Conservation (phyloP, 2,113 vertebrate genomes). For the Megaleporinus macrocephalus region DNA sequence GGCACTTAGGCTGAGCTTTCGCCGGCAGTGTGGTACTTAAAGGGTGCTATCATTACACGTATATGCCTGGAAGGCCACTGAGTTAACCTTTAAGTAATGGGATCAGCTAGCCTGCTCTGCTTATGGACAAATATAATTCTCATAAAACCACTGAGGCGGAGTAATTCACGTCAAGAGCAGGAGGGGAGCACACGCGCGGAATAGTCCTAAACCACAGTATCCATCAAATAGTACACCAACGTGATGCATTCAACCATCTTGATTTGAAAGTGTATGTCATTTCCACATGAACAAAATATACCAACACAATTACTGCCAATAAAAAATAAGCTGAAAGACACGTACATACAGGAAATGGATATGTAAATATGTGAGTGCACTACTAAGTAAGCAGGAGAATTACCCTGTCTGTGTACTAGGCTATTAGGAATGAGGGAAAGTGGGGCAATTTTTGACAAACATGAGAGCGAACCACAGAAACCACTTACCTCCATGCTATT, state of each 20-base stretch:
- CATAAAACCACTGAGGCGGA: slow-evolving; percentile 24
- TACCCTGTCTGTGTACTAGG: background rate
- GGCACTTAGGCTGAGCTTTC: background rate
- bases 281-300: background rate
- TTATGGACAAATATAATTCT: slow-evolving; percentile 43
- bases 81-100: slow-evolving; percentile 50
- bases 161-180: background rate
- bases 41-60: background rate
- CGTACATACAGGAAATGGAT: background rate
- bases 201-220: background rate
- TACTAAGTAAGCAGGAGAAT: background rate
- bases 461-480: background rate
- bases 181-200: background rate
- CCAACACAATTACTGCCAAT: background rate
- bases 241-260: too few relatives aligned
- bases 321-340: too few relatives aligned
- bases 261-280: background rate
- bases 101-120: slow-evolving; percentile 1
- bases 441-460: background rate
- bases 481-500: background rate
- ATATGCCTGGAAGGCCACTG: slow-evolving; percentile 12
- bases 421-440: background rate
- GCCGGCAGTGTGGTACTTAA: background rate
- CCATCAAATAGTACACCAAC: too few relatives aligned
- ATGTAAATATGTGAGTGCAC: background rate